Percentiles rank a stretch among this genome's conserved stretches.
Conservation (phyloP, 1,140 invertebrate species). For the Archivesica marissinica region DNA sequence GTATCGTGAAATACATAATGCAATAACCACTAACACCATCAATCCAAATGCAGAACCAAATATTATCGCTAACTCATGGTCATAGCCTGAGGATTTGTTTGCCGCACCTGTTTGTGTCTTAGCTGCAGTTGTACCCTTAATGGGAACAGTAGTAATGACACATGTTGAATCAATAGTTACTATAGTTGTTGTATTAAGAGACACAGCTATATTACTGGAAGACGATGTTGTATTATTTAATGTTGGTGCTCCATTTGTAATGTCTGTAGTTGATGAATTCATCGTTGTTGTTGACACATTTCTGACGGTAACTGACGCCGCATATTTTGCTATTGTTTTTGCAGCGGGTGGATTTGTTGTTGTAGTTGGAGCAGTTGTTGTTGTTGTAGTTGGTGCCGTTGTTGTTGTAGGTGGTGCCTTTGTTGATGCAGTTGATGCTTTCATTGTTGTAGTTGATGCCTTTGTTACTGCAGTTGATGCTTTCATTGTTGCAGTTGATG, state of each 20-base stretch:
- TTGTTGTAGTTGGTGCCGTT: neutral
- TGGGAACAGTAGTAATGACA: neutral
- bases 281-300: constrained; percentile 1
- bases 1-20: constrained; percentile 5
- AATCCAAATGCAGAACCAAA: constrained; percentile 42
- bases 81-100: constrained; percentile 15
- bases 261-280: neutral
- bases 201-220: neutral
- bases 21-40: constrained; percentile 28
- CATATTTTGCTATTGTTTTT: neutral
- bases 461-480: neutral
- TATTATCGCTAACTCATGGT: constrained; percentile 55
- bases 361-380: neutral
- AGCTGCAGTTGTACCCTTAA: neutral
- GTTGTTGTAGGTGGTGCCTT: neutral
- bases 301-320: neutral
- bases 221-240: neutral
- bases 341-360: neutral
- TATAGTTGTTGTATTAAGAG: neutral
- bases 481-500: neutral
- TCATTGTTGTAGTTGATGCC: neutral
- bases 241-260: neutral
- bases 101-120: neutral
- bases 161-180: neutral
- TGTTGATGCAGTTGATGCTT: neutral